Evolutionary conservation across 1,140 invertebrate genomes (phyloP), one percentile per base, ranked within the genome.

Genomic region (Lutraria rhynchaena): DNA sequence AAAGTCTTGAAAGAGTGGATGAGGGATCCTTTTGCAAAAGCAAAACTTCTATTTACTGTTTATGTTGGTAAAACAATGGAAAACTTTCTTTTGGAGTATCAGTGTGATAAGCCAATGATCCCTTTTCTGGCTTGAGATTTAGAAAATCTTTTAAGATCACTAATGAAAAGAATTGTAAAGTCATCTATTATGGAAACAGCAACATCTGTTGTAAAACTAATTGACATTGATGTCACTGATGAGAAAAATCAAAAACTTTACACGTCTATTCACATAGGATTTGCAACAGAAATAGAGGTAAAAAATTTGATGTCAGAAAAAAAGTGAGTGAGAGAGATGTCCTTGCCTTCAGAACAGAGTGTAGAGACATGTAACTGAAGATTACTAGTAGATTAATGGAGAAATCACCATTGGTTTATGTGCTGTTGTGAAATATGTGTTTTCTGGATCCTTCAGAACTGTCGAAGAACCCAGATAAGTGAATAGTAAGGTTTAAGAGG

Each of bases 101-200:
- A 85, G 31, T 60, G 60, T 33, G 84, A 85, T 27, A 63, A 75
- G 44, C 84, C 84, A 0, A 81, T 85, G 60, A 22, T 82, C 11
- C 71, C 76, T 9, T 85, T 81, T 41, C 58, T 85, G 13, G 31
- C 27, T 5, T 4, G 0, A 15, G 76, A 85, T 17, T 51, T 85
- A 27, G 27, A 13, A 17, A n/a, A 33, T 1, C 19, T 81, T 5
- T 3, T 85, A 0, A 74, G 65, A 51, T 46, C 15, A 5, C 22
- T 67, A 1, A 67, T 81, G 69, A 58, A 24, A 3, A 41, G 76
- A 57, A 65, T 80, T 35, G 37, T 83, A n/a, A 83, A 83, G 60
- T 11, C 41, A 19, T 44, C 51, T 29, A 53, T 69, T 19, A 44
- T 84, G 5, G 22, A 31, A 2, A 13, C 19, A 29, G 60, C 35